These are phyloP conservation scores for Peromyscus attwateri DNA, from an alignment of 2,797 vertebrate genomes.

Conservation along the genomic window DNA sequence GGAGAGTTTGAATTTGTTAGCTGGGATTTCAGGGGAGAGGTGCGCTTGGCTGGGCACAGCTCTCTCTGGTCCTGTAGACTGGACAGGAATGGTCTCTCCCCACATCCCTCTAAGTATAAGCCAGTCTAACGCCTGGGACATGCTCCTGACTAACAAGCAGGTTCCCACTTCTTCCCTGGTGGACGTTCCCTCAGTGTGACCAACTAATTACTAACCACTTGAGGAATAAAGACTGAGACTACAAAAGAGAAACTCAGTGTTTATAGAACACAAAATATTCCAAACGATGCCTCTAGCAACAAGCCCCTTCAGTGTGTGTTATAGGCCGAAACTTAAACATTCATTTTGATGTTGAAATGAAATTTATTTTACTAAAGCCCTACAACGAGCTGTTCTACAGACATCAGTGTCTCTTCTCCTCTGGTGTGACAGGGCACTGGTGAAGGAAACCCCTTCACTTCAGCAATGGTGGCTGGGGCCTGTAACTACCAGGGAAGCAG, in stretches of 20 bases:
- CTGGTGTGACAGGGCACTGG: not conserved
- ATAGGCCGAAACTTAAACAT: conserved; percentile 30
- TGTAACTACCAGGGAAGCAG: not conserved
- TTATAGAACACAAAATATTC: conserved; percentile 44
- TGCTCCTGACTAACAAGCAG: not conserved
- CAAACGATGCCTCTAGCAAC: not conserved
- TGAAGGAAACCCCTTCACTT: not conserved
- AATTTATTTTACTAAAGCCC: not conserved
- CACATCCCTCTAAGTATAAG: not conserved
- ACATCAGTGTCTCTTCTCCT: not conserved
- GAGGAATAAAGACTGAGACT: conserved; percentile 17
- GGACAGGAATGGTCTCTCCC: not conserved
- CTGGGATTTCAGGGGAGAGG: not conserved
- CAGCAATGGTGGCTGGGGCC: not conserved
- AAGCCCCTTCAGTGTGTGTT: not conserved
- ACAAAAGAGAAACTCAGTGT: not conserved
- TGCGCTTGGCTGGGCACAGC: not conserved
- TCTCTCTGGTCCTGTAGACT: conserved; percentile 19
- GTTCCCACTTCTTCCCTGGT: not conserved
- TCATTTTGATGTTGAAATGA: conserved; percentile 46
- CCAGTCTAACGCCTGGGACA: not conserved
- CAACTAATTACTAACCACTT: not conserved
- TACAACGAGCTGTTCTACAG: not conserved
- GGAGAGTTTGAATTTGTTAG: not conserved
- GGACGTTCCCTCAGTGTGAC: not conserved